Evolutionary conservation across 2,888 invertebrate species (phyloP).

Genomic region (Eupsilia transversa): DNA sequence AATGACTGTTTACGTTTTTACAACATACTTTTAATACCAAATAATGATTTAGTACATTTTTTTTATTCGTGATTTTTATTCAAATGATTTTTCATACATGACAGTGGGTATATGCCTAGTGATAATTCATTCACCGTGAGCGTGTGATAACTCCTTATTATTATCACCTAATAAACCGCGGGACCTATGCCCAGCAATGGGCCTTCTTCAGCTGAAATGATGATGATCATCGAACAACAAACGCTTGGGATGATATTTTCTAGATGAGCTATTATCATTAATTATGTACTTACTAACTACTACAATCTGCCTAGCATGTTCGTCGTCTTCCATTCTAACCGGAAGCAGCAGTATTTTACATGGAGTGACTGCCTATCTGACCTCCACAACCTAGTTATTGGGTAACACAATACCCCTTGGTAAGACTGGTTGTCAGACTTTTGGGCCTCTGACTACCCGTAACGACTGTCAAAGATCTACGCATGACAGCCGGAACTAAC

Average conservation of each 20-base stretch:
- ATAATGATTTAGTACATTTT: too few species aligned
- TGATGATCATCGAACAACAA: background rate
- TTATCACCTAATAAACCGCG: background rate
- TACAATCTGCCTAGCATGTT: too few species aligned
- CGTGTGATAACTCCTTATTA: background rate
- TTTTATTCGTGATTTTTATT: slow-evolving; percentile 5
- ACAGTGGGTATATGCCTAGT: background rate
- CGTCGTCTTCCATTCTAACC: too few species aligned
- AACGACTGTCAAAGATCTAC: too few species aligned
- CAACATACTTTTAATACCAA: background rate
- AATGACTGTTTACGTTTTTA: slow-evolving; percentile 25
- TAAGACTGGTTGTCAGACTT: too few species aligned
- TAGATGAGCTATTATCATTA: background rate
- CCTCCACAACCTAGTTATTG: too few species aligned
- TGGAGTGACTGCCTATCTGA: too few species aligned
- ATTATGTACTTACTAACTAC: background rate
- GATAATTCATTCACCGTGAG: background rate
- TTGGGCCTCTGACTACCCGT: too few species aligned
- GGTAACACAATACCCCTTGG: too few species aligned
- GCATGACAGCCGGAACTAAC: too few species aligned
- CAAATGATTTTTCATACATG: background rate
- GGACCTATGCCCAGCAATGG: background rate
- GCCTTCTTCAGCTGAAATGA: background rate
- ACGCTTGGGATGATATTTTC: background rate
- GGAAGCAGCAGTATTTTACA: too few species aligned